phyloP scores from a whole-genome alignment of 2,797 vertebrate species.

The Champsocephalus gunnari region DNA sequence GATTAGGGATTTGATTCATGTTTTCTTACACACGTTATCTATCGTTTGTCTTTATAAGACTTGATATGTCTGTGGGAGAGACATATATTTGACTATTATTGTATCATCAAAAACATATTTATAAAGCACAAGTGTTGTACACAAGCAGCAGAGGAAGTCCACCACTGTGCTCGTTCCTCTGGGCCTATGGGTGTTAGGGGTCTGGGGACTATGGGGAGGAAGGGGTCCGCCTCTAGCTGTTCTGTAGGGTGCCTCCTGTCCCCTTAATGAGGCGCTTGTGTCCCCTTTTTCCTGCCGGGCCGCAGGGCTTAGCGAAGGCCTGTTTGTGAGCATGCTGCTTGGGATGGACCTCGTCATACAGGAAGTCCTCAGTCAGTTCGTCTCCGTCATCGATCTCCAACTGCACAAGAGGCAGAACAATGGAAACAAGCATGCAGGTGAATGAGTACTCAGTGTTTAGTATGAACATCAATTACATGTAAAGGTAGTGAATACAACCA shows the following conservation, averaged over 20 bases:
- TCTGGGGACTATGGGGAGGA: conserved; percentile 9
- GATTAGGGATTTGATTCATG: background rate
- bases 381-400: conserved; percentile 94
- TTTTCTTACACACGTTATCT: conserved; percentile 2
- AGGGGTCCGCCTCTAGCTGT: conserved; percentile 83
- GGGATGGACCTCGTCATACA: conserved; percentile 97
- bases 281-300: conserved; percentile 95
- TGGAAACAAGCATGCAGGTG: background rate
- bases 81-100: conserved; percentile 23
- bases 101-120: conserved; percentile 42
- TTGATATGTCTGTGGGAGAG: conserved; percentile 15
- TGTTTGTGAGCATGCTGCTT: conserved; percentile 95
- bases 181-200: conserved; percentile 19
- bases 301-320: conserved; percentile 97
- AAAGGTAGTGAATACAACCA: background rate
- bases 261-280: conserved; percentile 96
- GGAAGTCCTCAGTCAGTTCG: conserved; percentile 93
- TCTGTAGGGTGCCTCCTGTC: conserved; percentile 86
- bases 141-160: conserved; percentile 45
- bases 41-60: conserved; percentile 12
- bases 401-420: conserved; percentile 72
- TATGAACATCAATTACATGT: conserved; percentile 10
- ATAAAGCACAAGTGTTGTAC: conserved; percentile 43
- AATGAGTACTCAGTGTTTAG: background rate
- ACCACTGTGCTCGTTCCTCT: conserved; percentile 10